Conservation (phyloP, 2,797 vertebrate genomes). For the Falco peregrinus region DNA sequence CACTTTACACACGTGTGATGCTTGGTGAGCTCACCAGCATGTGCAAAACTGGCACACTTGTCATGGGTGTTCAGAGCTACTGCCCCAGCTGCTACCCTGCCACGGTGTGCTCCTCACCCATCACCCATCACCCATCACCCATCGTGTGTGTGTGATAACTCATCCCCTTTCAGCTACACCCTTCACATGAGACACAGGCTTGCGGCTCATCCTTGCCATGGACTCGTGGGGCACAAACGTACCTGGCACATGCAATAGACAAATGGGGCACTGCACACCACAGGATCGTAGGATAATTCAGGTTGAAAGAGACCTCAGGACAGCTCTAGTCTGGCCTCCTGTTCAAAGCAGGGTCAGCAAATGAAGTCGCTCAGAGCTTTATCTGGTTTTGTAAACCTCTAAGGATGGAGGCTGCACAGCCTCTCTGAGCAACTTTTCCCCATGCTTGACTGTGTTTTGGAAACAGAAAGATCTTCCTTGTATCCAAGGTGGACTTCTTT, state of each 20-base stretch:
- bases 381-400: neutral
- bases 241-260: neutral
- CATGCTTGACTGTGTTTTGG: neutral
- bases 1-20: fast-evolving
- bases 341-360: neutral
- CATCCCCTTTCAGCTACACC: neutral
- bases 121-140: neutral
- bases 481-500: neutral
- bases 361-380: neutral
- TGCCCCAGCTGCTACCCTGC: neutral
- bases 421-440: neutral
- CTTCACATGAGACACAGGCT: fast-evolving
- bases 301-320: neutral
- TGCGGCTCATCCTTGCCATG: neutral
- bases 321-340: neutral
- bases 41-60: fast-evolving
- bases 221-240: neutral
- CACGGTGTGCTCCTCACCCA: neutral
- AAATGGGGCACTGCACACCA: neutral
- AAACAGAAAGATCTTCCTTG: neutral
- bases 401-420: neutral
- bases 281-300: neutral
- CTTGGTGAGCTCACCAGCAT: fast-evolving
- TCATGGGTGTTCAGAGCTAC: fast-evolving
- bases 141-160: neutral